Evolutionary conservation across 2,888 invertebrate species (phyloP).

Genomic region (Amblyteles armatorius): DNA sequence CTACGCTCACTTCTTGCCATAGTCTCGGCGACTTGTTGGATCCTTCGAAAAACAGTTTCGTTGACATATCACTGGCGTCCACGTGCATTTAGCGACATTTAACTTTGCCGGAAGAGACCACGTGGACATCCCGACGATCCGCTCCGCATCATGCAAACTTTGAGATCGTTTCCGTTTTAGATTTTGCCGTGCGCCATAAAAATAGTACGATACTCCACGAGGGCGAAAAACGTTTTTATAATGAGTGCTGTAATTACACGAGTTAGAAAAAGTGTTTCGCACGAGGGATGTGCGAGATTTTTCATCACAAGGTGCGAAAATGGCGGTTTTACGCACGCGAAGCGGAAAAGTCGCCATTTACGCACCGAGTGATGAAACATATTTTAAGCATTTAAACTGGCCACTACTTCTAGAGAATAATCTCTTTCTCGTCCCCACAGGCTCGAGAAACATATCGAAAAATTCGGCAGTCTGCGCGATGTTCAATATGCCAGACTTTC

Average conservation of each 20-base stretch:
- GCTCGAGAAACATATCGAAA: slow-evolving; percentile 72
- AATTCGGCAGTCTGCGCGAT: slow-evolving; percentile 93
- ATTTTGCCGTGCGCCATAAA: no score
- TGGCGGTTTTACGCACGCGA: no score
- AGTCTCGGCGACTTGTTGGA: background rate
- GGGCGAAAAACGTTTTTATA: no score
- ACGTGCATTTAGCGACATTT: background rate
- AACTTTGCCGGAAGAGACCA: background rate
- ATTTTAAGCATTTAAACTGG: background rate
- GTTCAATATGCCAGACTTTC: slow-evolving; percentile 87
- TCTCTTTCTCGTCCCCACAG: slow-evolving; percentile 28
- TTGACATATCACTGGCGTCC: background rate
- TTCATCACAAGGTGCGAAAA: no score
- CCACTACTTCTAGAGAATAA: background rate
- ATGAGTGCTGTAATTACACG: no score
- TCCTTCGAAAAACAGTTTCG: background rate
- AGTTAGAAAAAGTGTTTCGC: no score
- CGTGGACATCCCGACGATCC: background rate
- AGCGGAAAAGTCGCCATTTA: no score
- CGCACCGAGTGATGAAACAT: no score
- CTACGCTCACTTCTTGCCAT: background rate
- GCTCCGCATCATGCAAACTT: background rate
- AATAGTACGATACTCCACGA: no score
- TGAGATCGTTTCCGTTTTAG: background rate
- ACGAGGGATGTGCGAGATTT: no score